Conservation (phyloP, 2,113 vertebrate species). For the Cololabis saira region DNA sequence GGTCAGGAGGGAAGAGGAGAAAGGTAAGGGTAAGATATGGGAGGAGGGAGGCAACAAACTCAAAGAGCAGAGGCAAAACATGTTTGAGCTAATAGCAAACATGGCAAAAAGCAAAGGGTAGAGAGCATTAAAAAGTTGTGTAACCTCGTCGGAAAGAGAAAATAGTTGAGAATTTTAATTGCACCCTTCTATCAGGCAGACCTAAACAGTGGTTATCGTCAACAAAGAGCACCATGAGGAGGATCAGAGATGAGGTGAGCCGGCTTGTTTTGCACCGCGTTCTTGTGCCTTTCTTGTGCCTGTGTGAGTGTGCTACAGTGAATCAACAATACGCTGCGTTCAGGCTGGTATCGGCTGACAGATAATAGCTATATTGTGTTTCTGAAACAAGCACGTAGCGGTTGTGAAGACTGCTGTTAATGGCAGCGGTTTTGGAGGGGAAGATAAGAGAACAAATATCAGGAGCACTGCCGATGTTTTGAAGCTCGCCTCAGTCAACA, state of each 20-base stretch:
- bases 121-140: slow-evolving; percentile 5
- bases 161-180: slow-evolving; percentile 58
- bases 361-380: slow-evolving; percentile 79
- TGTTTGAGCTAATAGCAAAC: slow-evolving; percentile 14
- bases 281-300: slow-evolving; percentile 46
- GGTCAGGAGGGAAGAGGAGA: slow-evolving; percentile 20
- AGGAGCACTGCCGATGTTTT: slow-evolving; percentile 59
- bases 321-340: slow-evolving; percentile 71
- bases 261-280: slow-evolving; percentile 50
- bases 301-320: slow-evolving; percentile 41
- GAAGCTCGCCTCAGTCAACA: slow-evolving; percentile 57
- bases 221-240: slow-evolving; percentile 53
- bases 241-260: slow-evolving; percentile 52
- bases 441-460: slow-evolving; percentile 67
- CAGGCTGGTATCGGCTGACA: slow-evolving; percentile 70
- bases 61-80: slow-evolving; percentile 24
- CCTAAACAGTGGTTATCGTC: slow-evolving; percentile 59
- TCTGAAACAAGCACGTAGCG: slow-evolving; percentile 63
- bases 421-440: slow-evolving; percentile 74
- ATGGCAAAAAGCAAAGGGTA: slow-evolving; percentile 8
- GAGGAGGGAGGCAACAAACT: not conserved
- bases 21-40: not conserved
- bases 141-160: slow-evolving; percentile 20
- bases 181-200: slow-evolving; percentile 41
- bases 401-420: slow-evolving; percentile 60